Percentiles rank a stretch among this genome's conserved stretches.
Evolutionary conservation across 1,140 invertebrate genomes (phyloP).

Genomic region (Protaetia brevitarsis): DNA sequence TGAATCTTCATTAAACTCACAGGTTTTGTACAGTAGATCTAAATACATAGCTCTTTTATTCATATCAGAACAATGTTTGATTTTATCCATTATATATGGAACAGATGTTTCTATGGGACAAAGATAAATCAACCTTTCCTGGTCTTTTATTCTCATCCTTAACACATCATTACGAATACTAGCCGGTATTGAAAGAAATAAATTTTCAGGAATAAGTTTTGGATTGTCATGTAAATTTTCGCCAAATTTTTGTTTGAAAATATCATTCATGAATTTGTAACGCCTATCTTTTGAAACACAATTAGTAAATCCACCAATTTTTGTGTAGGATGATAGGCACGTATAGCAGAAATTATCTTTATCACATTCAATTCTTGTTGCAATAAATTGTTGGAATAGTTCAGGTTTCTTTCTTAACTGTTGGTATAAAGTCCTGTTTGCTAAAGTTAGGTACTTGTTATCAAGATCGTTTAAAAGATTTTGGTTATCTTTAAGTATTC

Average conservation of each 20-base stretch:
- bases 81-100: not conserved
- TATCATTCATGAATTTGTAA: not conserved
- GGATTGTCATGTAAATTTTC: not conserved
- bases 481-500: not conserved
- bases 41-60: not conserved
- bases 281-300: not conserved
- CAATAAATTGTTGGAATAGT: not conserved
- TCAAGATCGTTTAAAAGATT: not conserved
- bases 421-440: not conserved
- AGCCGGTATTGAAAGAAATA: not conserved
- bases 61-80: conserved; percentile 17
- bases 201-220: not conserved
- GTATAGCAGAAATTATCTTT: not conserved
- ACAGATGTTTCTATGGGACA: not conserved
- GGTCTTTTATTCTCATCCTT: not conserved
- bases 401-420: not conserved
- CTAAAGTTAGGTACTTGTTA: not conserved
- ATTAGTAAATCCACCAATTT: not conserved
- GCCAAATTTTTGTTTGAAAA: conserved; percentile 1
- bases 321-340: no score
- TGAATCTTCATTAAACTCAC: not conserved
- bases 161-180: not conserved
- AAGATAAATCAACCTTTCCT: not conserved
- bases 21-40: not conserved
- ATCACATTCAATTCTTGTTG: not conserved